Conservation (phyloP, 1,140 invertebrate species). For the Melitaea cinxia region DNA sequence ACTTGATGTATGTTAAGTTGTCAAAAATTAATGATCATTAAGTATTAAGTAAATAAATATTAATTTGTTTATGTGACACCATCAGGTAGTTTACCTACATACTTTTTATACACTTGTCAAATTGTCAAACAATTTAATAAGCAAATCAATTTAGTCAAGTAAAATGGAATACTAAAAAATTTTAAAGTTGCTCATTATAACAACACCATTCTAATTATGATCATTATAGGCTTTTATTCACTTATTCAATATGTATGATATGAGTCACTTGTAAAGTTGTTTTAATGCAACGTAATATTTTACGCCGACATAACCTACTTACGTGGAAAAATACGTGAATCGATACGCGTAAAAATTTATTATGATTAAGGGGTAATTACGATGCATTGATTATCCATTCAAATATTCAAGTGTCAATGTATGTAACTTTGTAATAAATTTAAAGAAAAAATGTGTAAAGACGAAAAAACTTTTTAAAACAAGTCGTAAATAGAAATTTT, state of each 20-base stretch:
- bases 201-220: background rate
- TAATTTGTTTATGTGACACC: background rate
- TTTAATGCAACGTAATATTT: slow-evolving; percentile 2
- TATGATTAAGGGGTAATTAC: background rate
- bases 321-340: slow-evolving; percentile 1
- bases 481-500: too few species aligned
- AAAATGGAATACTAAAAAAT: too few species aligned
- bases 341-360: background rate
- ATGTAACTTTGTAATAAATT: too few species aligned
- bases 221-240: background rate
- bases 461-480: too few species aligned
- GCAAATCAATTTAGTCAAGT: too few species aligned
- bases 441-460: too few species aligned
- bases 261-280: slow-evolving; percentile 1
- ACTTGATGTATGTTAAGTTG: background rate
- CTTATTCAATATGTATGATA: background rate
- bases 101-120: too few species aligned
- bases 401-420: background rate
- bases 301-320: background rate
- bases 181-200: background rate
- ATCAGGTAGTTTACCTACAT: too few species aligned
- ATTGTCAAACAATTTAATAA: too few species aligned
- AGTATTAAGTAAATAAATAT: background rate
- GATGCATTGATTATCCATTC: background rate
- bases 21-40: background rate